Evolutionary conservation across 2,888 invertebrate genomes (phyloP).

Genomic region (Chymomyza caudatula): DNA sequence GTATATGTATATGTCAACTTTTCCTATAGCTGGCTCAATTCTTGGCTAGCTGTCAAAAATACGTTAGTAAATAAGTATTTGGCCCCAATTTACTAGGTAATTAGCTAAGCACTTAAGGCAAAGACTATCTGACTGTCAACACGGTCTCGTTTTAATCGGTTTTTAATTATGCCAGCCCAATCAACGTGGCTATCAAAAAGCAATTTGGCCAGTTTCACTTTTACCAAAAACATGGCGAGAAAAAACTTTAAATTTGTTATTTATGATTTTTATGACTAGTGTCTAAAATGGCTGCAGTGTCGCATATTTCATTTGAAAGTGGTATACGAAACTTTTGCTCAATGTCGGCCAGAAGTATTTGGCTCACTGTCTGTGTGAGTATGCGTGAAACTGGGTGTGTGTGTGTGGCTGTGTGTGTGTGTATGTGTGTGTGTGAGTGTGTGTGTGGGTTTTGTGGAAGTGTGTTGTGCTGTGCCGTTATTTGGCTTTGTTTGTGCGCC

Average conservation of each 20-base stretch:
- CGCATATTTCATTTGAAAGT: constrained; percentile 53
- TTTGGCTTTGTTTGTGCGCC: neutral
- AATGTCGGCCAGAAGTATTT: neutral
- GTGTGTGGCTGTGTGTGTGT: neutral
- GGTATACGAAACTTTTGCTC: constrained; percentile 47
- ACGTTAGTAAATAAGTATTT: no score
- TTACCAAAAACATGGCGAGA: neutral
- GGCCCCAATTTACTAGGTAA: no score
- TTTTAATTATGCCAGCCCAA: no score
- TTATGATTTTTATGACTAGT: constrained; percentile 44
- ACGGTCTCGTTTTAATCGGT: no score
- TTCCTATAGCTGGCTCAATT: no score
- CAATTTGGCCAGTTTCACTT: neutral
- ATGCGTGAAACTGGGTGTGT: neutral
- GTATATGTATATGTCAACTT: no score
- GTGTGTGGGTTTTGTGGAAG: neutral
- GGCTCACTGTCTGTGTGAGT: neutral
- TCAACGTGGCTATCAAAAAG: neutral
- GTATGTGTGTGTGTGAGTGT: neutral
- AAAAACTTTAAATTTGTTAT: constrained; percentile 26
- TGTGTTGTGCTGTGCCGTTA: neutral
- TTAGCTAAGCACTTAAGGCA: no score
- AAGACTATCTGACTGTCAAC: no score
- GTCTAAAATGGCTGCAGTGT: constrained; percentile 58
- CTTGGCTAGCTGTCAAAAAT: no score